Base-by-base conservation (phyloP, 2,113 vertebrate genomes). In the Tenrec ecaudatus region DNA sequence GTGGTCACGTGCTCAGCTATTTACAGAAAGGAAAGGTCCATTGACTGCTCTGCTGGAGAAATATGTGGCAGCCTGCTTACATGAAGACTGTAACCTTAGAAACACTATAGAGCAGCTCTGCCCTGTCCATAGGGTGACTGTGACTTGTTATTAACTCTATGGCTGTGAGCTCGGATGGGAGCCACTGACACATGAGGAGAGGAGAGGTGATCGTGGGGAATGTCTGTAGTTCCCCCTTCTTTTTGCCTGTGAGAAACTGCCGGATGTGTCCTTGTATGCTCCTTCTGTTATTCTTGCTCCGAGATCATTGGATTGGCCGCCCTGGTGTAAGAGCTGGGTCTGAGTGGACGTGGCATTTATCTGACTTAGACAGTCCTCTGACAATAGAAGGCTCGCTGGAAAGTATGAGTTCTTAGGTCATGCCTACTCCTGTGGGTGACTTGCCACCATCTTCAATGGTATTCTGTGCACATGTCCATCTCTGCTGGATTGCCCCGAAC, bases 301-400 rank as follows among this genome's bases (percentile, higher is more conserved):
- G 81, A 87, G 84, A 94, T 96, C 92, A 96, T 96, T 94, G 69
- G 78, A 91, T 96, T 94, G 89, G 82, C 83, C 93, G 58, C 22
- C 11, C 79, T 79, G 62, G 89, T 84, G 27, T 86, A 82, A 96
- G 85, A 89, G 93, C 78, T 20, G 14, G 60, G 79, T 89, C 89
- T 94, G 58, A 58, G 80, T 94, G 81, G 95, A 94, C 83, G 83
- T 93, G 89, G 77, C 88, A 68, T 96, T 93, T 96, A 93, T 95
- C 88, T 93, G 88, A 85, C 88, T 92, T 84, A 43, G 62, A 40
- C 69, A 91, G 87, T 76, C 85, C 33, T 27, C 69, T 43, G 82
- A 85, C 86, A 85, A 68, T 38, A 58, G 91, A 79, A 84, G 66
- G n/a, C 53, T 83, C 91, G 57, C 76, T 40, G 64, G 82, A 71